A percentile compares a stretch with the other conserved stretches of the same genome.
These are phyloP conservation scores for Ellobium chinense DNA, from an alignment of 2,888 invertebrate genomes.

Conservation along the genomic window DNA sequence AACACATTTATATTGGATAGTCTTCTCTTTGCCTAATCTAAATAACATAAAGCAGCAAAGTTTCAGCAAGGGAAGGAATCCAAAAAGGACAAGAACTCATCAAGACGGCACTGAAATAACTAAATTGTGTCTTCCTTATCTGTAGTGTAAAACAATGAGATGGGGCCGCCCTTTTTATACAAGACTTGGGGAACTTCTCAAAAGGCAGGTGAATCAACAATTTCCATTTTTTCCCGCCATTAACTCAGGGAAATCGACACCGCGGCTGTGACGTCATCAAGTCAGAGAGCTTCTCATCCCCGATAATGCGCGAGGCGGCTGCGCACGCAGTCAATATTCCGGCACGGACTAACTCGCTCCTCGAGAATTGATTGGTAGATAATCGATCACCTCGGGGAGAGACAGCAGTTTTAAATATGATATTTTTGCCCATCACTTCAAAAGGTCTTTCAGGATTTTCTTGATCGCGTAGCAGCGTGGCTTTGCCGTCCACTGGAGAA, in stretches of 20 bases:
- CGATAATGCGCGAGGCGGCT: slow-evolving; percentile 39
- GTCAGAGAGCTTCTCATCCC: slow-evolving; percentile 52
- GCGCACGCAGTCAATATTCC: slow-evolving; percentile 42
- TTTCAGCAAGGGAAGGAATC: no score
- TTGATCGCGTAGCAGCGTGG: neutral
- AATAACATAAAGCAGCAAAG: no score
- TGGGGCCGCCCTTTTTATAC: neutral
- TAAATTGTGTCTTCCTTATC: no score
- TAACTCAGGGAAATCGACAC: slow-evolving; percentile 44
- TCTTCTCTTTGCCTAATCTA: no score
- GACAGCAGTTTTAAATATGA: slow-evolving; percentile 44
- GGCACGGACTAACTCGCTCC: slow-evolving; percentile 37
- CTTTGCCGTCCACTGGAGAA: slow-evolving; percentile 8
- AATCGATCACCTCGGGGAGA: slow-evolving; percentile 13
- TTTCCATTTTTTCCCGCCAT: slow-evolving; percentile 28
- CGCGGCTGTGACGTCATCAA: slow-evolving; percentile 47
- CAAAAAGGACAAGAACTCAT: no score
- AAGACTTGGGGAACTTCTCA: neutral
- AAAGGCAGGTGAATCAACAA: slow-evolving; percentile 37
- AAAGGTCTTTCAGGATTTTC: slow-evolving; percentile 8
- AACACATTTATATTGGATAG: no score
- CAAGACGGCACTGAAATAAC: no score
- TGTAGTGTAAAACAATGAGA: neutral
- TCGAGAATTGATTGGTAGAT: slow-evolving; percentile 24
- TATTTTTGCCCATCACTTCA: slow-evolving; percentile 41